Conservation (phyloP, 2,888 invertebrate genomes). For the Tholera decimalis region DNA sequence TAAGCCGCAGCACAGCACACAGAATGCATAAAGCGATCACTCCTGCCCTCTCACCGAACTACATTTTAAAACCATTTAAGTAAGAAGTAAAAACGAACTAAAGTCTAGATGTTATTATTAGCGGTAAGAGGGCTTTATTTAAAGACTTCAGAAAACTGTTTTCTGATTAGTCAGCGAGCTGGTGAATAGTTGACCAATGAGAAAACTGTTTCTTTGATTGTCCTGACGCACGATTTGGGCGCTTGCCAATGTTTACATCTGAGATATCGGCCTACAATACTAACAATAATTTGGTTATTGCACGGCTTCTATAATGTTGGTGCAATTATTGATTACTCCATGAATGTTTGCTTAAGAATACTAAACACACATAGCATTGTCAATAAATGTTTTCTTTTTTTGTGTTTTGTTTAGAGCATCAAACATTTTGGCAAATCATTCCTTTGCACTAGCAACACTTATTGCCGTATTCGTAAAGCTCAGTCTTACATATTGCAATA, state of each 20-base stretch:
- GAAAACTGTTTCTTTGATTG: slow-evolving; percentile 27
- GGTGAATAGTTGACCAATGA: slow-evolving; percentile 36
- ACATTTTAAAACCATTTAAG: slow-evolving; percentile 31
- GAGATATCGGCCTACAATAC: slow-evolving; percentile 46
- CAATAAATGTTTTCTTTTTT: neutral
- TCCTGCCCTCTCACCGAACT: slow-evolving; percentile 56
- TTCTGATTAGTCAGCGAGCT: slow-evolving; percentile 44
- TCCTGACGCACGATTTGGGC: slow-evolving; percentile 53
- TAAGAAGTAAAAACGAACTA: slow-evolving; percentile 24
- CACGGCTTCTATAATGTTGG: neutral
- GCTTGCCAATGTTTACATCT: slow-evolving; percentile 57
- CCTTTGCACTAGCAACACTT: slow-evolving; percentile 11
- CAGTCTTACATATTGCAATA: neutral
- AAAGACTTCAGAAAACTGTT: slow-evolving; percentile 17
- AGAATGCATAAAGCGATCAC: slow-evolving; percentile 71
- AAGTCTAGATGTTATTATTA: slow-evolving; percentile 42
- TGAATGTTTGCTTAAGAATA: neutral
- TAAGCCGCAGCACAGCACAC: slow-evolving; percentile 68
- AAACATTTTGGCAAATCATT: neutral
- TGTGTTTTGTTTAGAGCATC: neutral
- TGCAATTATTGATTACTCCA: neutral
- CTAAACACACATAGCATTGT: neutral
- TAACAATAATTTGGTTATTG: neutral
- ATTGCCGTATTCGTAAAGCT: neutral
- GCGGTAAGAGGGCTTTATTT: slow-evolving; percentile 41